Conservation (phyloP, 2,113 vertebrate genomes). For the Orcinus orca region DNA sequence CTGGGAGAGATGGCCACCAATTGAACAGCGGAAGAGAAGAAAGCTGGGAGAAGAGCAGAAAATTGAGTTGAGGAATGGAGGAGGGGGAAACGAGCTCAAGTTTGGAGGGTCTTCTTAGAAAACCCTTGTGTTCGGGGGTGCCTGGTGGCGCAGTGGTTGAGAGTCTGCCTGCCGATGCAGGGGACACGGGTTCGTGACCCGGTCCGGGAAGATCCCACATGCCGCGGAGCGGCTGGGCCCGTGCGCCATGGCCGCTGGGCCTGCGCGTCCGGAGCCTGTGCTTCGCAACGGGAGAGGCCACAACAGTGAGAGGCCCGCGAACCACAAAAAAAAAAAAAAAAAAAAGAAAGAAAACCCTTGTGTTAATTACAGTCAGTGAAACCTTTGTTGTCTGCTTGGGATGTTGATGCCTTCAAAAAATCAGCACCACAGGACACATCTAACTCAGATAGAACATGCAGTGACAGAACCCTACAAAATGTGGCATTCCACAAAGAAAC, state of each 20-base stretch:
- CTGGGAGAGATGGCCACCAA: background rate
- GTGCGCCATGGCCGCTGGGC: too few relatives aligned
- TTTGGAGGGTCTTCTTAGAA: background rate
- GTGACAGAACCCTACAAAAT: background rate
- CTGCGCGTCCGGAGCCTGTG: too few relatives aligned
- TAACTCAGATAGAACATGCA: background rate
- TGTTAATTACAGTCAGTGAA: background rate
- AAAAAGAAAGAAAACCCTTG: background rate
- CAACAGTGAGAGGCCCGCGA: too few relatives aligned
- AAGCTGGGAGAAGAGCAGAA: background rate
- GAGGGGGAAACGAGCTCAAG: background rate
- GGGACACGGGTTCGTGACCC: too few relatives aligned
- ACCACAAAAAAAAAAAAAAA: too few relatives aligned
- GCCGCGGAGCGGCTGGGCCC: too few relatives aligned
- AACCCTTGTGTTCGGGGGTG: background rate
- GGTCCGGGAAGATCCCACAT: too few relatives aligned
- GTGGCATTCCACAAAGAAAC: background rate
- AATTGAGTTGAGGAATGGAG: background rate
- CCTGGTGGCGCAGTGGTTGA: too few relatives aligned
- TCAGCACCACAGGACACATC: background rate
- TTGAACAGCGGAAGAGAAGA: background rate
- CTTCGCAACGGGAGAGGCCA: too few relatives aligned
- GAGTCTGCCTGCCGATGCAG: too few relatives aligned
- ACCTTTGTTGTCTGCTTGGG: background rate
- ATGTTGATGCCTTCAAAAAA: background rate